Base-by-base conservation (phyloP, 2,113 vertebrate genomes). In the Amphiprion ocellaris region DNA sequence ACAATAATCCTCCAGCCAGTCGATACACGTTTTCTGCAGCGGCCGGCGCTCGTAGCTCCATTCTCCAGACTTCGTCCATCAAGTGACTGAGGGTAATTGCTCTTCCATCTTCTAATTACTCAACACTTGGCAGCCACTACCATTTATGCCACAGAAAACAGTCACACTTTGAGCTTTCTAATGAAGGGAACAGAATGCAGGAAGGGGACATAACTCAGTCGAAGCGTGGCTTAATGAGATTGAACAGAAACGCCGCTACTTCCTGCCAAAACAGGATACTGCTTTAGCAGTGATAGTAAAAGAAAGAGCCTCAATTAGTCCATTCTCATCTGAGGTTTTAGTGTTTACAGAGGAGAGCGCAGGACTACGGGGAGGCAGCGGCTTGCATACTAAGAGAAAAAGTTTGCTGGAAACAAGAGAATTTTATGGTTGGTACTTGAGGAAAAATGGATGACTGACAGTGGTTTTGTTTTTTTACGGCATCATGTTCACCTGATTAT, bases 211-310 rank as follows among this genome's bases (percentile, higher is more conserved):
- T 74, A 81, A 80, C 68, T 85, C 67, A 82, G 65, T 66, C 39
- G 62, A 64, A 77, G 69, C 56, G 73, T 73, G 84, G 69, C 69
- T 74, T 79, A 87, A 88, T 62, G 74, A 76, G 83, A 90, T 70
- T 73, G 58, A 82, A 89, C 46, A 71, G 19, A 52, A 75, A 84
- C 75, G 67, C 60, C 7, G 64, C 54, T 15, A 67, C 83, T 80
- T 92, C 89, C 87, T 92, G 86, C 78, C 80, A 89, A 89, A 92
- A 91, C 91, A 89, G 90, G 90, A 93, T 61, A 72, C 87, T 80
- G 83, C 65, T 63, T 68, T 30, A 62, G 44, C 33, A 10, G 67
- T 59, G 76, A 87, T 64, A 80, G 78, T 58, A 12, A 81, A 69
- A 79, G 33, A 82, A 58, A 23, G 66, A 75, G 61, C 41, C 15